Evolutionary conservation across 2,113 vertebrate genomes (phyloP), one percentile per base, ranked within the genome.

Genomic region (Cheilinus undulatus): DNA sequence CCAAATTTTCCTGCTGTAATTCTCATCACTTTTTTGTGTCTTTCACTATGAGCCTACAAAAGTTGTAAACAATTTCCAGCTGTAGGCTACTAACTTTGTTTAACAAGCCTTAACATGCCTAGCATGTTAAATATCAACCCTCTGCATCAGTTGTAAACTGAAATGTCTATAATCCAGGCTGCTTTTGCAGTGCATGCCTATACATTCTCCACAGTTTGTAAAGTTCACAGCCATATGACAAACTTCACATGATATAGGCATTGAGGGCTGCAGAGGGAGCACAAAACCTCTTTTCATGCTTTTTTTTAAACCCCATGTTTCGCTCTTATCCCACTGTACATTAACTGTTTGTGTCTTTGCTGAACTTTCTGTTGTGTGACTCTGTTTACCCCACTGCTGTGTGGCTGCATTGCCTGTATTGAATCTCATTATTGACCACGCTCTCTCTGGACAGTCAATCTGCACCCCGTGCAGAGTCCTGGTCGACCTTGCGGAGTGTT

Each of bases 401-500:
- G 19, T 45, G 17, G 5, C 58, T 12, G 34, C 36, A 40, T 10
- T 59, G 26, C 82, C 70, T 69, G 30, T 56, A 56, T 51, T 66
- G 43, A 57, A 51, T 77, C 40, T 57, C 30, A 17, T 72, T 7
- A 62, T 42, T 32, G 60, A 56, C 67, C 11, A 45, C 23, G 1
- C 24, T 34, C n/a, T 80, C 61, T 54, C 12, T 48, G 62, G 42
- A 48, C 46, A 50, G 77, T 76, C 67, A 48, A 26, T 75, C 67
- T 76, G 52, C 58, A 42, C 62, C 60, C 28, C 57, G 30, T 65
- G 26, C 56, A 36, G 40, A 57, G 54, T 27, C 38, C 22, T 56
- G 64, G 63, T 78, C 84, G 86, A 88, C 91, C 86, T 89, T 88
- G 88, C 42, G 10, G 60, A 77, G 80, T 82, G 73, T 83, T 85